Percentiles rank a stretch among this genome's conserved stretches.
phyloP scores from a whole-genome alignment of 2,888 invertebrate genomes.

The Chesias legatella region DNA sequence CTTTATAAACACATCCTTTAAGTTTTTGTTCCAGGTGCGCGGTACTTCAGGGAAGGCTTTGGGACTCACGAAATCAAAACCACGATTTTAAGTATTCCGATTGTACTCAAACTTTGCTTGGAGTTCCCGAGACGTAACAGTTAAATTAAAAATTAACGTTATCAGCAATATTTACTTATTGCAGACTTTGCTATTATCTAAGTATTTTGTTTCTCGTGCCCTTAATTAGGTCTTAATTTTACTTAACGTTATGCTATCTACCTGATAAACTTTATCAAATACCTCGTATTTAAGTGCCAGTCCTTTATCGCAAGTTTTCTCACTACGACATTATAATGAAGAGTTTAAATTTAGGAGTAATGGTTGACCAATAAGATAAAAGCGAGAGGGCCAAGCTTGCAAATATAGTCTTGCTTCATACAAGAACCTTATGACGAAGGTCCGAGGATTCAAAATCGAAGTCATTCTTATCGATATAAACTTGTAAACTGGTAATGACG shows the following conservation, averaged over 20 bases:
- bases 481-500: conserved; percentile 69
- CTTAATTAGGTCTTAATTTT: conserved; percentile 21
- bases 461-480: conserved; percentile 26
- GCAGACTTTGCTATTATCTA: too few relatives aligned
- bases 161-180: too few relatives aligned
- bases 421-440: conserved; percentile 27
- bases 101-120: too few relatives aligned
- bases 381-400: conserved; percentile 67
- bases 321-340: conserved; percentile 77
- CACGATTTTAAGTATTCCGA: too few relatives aligned
- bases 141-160: too few relatives aligned
- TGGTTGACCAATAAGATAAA: conserved; percentile 80
- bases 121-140: too few relatives aligned
- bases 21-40: too few relatives aligned
- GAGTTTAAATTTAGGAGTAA: conserved; percentile 80
- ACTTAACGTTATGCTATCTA: conserved; percentile 8
- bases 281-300: conserved; percentile 67
- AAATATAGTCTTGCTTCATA: conserved; percentile 26
- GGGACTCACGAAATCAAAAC: too few relatives aligned
- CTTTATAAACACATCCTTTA: too few relatives aligned
- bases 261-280: conserved; percentile 59
- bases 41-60: too few relatives aligned
- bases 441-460: conserved; percentile 40
- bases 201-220: conserved; percentile 50
- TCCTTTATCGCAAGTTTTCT: conserved; percentile 73